Base-by-base conservation (phyloP, 2,797 vertebrate genomes). In the Rhodeus uyekii region DNA sequence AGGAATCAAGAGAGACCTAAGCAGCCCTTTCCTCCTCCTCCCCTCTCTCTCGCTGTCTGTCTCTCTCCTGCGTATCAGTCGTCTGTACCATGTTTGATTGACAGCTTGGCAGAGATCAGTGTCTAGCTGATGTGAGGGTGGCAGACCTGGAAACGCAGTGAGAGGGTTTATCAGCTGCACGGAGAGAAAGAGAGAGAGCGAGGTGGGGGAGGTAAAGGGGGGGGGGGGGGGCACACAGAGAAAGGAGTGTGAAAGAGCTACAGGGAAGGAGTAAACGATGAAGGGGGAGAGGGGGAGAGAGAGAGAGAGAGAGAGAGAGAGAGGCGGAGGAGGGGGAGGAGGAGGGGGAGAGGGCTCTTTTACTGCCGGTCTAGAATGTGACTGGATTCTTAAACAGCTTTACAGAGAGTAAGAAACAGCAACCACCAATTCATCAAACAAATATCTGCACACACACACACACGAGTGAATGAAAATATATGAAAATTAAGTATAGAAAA, bases 321-420 rank as follows among this genome's bases (percentile, higher is more conserved):
- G 84, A 34, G 50, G 72, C 53, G 46, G 80, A 69, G 77, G 80
- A 81, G 89, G 91, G 93, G 73, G 80, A 60, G 19, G 36, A n/a
- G 53, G 82, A n/a, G 44, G 77, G 65, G 55, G 80, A 63, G 77
- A 67, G 24, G 34, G 76, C 79, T 84, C 63, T 80, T 75, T 76
- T 79, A 87, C 92, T 94, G 93, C 96, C 95, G 96, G 93, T 92
- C 90, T 95, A 96, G 96, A 96, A 98, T 99, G 98, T 98, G 97
- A 99, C 97, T 96, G 96, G 96, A 98, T 98, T 98, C 96, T 97
- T 97, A 99, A 99, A 97, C 96, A 98, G 96, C 96, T 87, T 77
- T 88, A 90, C 88, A 81, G 85, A 78, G 86, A 92, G 91, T 91
- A 84, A 79, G 77, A 86, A 87, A 84, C 81, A 84, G 36, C 69